These are phyloP conservation scores for Pogoniulus pusillus DNA, from an alignment of 2,797 vertebrate species.

Conservation along the genomic window DNA sequence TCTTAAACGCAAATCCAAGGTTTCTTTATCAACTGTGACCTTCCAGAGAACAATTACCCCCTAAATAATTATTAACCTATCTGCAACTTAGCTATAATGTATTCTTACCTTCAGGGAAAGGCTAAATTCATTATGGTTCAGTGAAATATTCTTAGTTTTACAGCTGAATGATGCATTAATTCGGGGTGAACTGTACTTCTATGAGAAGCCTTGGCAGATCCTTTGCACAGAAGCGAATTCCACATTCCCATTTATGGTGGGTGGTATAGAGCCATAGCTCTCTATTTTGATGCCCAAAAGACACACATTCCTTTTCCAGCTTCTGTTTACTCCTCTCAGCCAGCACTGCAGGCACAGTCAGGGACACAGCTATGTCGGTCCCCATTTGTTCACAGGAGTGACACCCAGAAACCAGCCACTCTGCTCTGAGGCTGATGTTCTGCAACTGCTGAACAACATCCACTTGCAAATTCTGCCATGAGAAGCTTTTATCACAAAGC, in stretches of 20 bases:
- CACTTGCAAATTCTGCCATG: background rate
- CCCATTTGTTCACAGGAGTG: background rate
- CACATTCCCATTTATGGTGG: background rate
- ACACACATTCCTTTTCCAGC: background rate
- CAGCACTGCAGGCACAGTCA: background rate
- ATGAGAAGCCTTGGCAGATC: background rate
- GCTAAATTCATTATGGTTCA: background rate
- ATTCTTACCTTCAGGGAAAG: background rate
- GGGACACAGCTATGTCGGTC: background rate
- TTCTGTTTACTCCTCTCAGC: background rate
- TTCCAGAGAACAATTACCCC: background rate
- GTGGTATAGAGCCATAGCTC: background rate
- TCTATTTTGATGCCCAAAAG: background rate
- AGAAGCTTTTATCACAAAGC: slow-evolving; percentile 13
- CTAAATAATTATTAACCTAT: slow-evolving; percentile 42
- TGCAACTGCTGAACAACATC: background rate
- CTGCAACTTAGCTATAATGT: background rate
- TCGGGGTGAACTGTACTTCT: background rate
- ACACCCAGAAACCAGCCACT: background rate
- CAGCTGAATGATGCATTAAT: background rate
- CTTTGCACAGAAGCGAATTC: background rate
- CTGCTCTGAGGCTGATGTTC: background rate
- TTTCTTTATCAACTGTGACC: background rate
- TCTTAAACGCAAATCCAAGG: background rate
- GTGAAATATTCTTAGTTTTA: background rate